A percentile compares a stretch with the other conserved stretches of the same genome.
These are phyloP conservation scores for Drosophila parvula DNA, from an alignment of 1,140 invertebrate genomes.

Conservation along the genomic window DNA sequence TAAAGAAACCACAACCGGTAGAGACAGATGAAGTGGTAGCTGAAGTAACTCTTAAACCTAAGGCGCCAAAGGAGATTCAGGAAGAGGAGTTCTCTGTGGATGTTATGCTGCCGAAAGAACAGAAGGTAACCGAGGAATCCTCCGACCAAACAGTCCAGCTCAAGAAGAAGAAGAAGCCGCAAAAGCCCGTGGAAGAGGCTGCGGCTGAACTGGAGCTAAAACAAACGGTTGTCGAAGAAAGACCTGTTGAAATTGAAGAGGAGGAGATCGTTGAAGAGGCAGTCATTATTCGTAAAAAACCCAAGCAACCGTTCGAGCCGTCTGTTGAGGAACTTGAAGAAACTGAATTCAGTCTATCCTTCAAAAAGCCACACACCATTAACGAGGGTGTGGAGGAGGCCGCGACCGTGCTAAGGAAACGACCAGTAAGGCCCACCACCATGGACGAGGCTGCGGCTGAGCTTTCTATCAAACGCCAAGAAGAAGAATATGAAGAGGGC, in stretches of 20 bases:
- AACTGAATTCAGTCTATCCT: constrained; percentile 77
- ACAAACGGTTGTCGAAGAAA: constrained; percentile 81
- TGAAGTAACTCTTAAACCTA: constrained; percentile 82
- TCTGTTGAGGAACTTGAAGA: constrained; percentile 74
- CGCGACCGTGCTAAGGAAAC: constrained; percentile 80
- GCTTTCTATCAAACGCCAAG: constrained; percentile 83
- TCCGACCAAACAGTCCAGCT: constrained; percentile 70
- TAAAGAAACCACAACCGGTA: constrained; percentile 63
- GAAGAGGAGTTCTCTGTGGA: constrained; percentile 80
- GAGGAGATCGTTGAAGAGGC: constrained; percentile 81
- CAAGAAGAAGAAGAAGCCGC: constrained; percentile 83
- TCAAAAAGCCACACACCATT: constrained; percentile 83
- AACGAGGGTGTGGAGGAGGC: constrained; percentile 83
- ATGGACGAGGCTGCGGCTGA: constrained; percentile 73
- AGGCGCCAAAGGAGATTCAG: constrained; percentile 67
- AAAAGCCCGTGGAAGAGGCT: constrained; percentile 78
- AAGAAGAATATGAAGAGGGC: constrained; percentile 80
- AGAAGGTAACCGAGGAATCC: constrained; percentile 67
- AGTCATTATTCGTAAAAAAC: constrained; percentile 73
- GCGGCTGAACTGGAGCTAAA: constrained; percentile 85
- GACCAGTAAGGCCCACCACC: constrained; percentile 68
- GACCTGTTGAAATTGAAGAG: constrained; percentile 83
- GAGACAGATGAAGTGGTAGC: constrained; percentile 74
- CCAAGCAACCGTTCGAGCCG: constrained; percentile 71
- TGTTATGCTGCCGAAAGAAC: constrained; percentile 64